phyloP scores from a whole-genome alignment of 2,888 invertebrate species.

The Cabera pusaria region DNA sequence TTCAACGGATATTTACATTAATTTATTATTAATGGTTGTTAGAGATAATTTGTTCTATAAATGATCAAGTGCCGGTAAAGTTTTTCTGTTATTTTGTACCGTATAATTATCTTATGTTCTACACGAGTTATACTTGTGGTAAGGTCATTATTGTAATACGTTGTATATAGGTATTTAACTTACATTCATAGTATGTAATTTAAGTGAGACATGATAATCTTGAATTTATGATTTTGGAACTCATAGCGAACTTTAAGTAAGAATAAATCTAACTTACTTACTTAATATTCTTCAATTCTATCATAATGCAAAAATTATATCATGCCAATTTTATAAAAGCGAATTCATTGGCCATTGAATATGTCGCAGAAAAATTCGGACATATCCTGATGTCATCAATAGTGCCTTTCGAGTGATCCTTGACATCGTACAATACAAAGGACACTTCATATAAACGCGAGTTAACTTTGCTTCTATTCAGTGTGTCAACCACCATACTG shows the following conservation, averaged over 20 bases:
- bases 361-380: slow-evolving; percentile 21
- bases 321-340: slow-evolving; percentile 31
- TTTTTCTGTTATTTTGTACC: slow-evolving; percentile 47
- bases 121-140: slow-evolving; percentile 2
- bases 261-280: no score
- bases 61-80: slow-evolving; percentile 48
- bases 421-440: slow-evolving; percentile 48
- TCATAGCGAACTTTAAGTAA: no score
- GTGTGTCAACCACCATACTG: slow-evolving; percentile 56
- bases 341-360: slow-evolving; percentile 38
- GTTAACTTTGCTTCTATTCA: slow-evolving; percentile 57
- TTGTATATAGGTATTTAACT: no score
- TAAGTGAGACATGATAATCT: no score
- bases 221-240: no score
- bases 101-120: slow-evolving; percentile 28
- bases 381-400: slow-evolving; percentile 20
- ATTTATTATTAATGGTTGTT: slow-evolving; percentile 41
- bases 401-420: slow-evolving; percentile 16
- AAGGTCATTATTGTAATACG: slow-evolving; percentile 13
- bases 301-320: no score
- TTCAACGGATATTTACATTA: slow-evolving; percentile 32
- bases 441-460: slow-evolving; percentile 55
- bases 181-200: no score
- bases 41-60: slow-evolving; percentile 55
- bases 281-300: no score